Percentiles rank a stretch among this genome's conserved stretches.
phyloP scores from a whole-genome alignment of 2,888 invertebrate genomes.

The Dorcus parallelipipedus region DNA sequence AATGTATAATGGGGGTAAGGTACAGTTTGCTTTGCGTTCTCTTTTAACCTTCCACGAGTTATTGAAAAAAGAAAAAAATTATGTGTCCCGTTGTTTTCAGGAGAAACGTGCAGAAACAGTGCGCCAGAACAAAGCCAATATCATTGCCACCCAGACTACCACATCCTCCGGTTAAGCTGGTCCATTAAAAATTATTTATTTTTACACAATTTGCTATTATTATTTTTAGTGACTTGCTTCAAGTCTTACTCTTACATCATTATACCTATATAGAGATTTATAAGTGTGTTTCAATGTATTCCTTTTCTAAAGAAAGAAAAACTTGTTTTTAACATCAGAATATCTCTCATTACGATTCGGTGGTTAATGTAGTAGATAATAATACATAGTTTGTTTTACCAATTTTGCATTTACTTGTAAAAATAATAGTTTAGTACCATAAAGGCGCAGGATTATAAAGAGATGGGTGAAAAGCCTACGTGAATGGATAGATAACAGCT shows the following conservation, averaged over 20 bases:
- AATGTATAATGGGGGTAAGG: too few species aligned
- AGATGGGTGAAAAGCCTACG: too few species aligned
- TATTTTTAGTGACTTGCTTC: conserved; percentile 2
- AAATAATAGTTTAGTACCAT: too few species aligned
- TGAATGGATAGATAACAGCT: too few species aligned
- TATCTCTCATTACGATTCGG: too few species aligned
- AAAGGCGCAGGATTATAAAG: too few species aligned
- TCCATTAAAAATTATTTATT: conserved; percentile 6
- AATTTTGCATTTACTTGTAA: too few species aligned
- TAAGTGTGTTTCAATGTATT: conserved; percentile 1
- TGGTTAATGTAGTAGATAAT: too few species aligned
- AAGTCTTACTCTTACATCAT: background rate
- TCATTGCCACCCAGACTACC: conserved; percentile 57
- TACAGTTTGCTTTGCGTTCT: too few species aligned
- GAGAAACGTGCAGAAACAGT: conserved; percentile 89
- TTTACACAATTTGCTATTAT: conserved; percentile 14
- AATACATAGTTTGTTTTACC: too few species aligned
- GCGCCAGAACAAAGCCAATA: conserved; percentile 82
- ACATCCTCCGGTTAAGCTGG: conserved; percentile 62
- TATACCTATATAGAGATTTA: background rate
- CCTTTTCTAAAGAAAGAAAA: background rate
- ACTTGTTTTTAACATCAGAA: too few species aligned
- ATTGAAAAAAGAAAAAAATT: background rate
- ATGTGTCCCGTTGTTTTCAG: conserved; percentile 51
- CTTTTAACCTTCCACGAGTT: too few species aligned